Evolutionary conservation across 2,888 invertebrate genomes (phyloP).

Genomic region (Plebejus melissa): DNA sequence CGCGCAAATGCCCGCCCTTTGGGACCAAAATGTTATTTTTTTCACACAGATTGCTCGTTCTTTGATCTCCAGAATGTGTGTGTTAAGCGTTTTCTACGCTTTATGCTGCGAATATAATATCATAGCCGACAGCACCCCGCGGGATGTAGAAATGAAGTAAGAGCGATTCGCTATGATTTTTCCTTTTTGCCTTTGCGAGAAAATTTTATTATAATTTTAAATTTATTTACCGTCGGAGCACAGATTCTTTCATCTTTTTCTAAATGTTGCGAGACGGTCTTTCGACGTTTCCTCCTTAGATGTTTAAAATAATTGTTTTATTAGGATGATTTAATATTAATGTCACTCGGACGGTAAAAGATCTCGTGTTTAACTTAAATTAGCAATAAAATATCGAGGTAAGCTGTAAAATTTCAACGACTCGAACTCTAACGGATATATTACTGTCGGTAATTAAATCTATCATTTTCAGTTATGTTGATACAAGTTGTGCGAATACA

Average conservation of each 20-base stretch:
- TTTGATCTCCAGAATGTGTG: constrained; percentile 75
- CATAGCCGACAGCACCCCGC: constrained; percentile 60
- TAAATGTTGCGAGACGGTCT: not conserved
- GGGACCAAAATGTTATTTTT: constrained; percentile 77
- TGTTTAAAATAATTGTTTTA: constrained; percentile 16
- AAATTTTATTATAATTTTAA: constrained; percentile 27
- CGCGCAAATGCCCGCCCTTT: constrained; percentile 78
- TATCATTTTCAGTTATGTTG: constrained; percentile 3
- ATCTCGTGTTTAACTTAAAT: not conserved
- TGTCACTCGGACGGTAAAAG: not conserved
- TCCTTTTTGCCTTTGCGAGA: constrained; percentile 31
- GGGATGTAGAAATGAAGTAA: constrained; percentile 68
- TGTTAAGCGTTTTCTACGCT: constrained; percentile 75
- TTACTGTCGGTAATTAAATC: constrained; percentile 12
- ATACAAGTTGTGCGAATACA: constrained; percentile 17
- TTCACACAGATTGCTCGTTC: constrained; percentile 76
- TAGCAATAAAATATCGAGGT: constrained; percentile 4
- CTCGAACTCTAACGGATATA: not conserved
- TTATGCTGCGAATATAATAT: constrained; percentile 67
- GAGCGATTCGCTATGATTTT: constrained; percentile 58
- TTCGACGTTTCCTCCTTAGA: constrained; percentile 6
- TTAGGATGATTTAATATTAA: constrained; percentile 16
- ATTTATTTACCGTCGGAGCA: constrained; percentile 21
- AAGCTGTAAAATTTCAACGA: not conserved
- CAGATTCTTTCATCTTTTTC: constrained; percentile 22